Evolutionary conservation across 2,113 vertebrate species (phyloP), one percentile per base, ranked within the genome.

Genomic region (Phoenicopterus ruber): DNA sequence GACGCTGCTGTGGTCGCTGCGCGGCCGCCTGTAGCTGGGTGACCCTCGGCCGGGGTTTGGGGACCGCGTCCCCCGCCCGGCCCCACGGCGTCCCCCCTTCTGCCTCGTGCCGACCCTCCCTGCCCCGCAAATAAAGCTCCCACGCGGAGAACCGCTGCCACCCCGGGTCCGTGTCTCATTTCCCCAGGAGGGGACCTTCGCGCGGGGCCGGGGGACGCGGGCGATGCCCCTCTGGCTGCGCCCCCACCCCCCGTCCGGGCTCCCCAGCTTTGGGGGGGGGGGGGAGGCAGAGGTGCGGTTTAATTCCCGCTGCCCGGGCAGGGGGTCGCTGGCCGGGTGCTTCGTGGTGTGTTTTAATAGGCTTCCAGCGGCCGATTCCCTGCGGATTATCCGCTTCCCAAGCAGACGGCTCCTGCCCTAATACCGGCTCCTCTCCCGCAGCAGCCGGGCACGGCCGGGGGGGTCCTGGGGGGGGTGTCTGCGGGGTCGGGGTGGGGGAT

Each of bases 1-100:
- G 61, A 42, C 76, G 2, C 95, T 99, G 72, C 65, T 98, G 82
- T 93, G 61, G 18, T 94, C 98, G 7, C 86, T 98, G 6, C 29
- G 29, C 10, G 86, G 94, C 46, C 97, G 58, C 5, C 78, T 98
- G 1, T 95, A 96, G 82, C 52, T 17, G 21, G 1, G 16, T 17
- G 13, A 77, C 50, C 34, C 31, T n/a, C 32, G 4, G 10, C 38
- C 3, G 5, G 6, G 10, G 10, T 9, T 25, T 13, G 63, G 77
- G 62, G 42, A 10, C 47, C 0, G 7, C 3, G 17, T 17, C 5
- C 13, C 32, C 50, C 2, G 1, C 29, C 26, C 14, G 6, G 25
- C 38, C 67, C 50, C 8, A 6, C 17, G 20, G 24, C 22, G 9
- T 28, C 32, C 66, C n/a, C n/a, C n/a, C n/a, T n/a, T n/a, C n/a